These are phyloP conservation scores for Xiphias gladius DNA, from an alignment of 2,113 vertebrate genomes.

Conservation along the genomic window DNA sequence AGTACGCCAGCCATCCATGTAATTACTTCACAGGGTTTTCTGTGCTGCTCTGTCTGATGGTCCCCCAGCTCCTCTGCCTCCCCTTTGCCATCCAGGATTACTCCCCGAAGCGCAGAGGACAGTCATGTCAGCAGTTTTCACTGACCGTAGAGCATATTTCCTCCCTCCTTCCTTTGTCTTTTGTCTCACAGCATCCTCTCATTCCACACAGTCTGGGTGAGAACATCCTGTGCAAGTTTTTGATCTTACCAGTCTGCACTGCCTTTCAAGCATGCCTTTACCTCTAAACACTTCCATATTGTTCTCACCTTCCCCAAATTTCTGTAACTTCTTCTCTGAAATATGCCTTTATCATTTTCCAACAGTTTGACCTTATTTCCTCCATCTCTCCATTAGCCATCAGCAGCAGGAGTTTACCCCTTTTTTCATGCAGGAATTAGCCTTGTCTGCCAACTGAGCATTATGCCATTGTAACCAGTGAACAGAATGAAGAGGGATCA, in stretches of 20 bases:
- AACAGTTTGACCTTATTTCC: conserved; percentile 14
- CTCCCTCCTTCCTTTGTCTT: conserved; percentile 26
- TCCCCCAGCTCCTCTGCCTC: conserved; percentile 38
- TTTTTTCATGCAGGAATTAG: conserved; percentile 35
- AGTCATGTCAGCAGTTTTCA: conserved; percentile 63
- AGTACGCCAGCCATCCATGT: conserved; percentile 77
- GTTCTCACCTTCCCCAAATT: conserved; percentile 5
- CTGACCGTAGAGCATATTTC: conserved; percentile 38
- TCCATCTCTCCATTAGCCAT: conserved; percentile 39
- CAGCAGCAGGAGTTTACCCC: conserved; percentile 28
- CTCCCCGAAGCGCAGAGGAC: conserved; percentile 39
- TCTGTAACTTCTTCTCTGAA: not conserved
- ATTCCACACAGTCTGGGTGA: conserved; percentile 3
- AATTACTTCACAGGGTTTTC: conserved; percentile 75
- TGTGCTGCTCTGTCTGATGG: conserved; percentile 52
- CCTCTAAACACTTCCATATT: not conserved
- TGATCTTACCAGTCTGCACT: conserved; percentile 8
- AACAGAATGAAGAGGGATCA: conserved; percentile 43
- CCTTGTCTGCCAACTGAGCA: conserved; percentile 40
- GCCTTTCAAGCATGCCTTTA: not conserved
- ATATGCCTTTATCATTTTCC: not conserved
- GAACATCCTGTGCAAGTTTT: conserved; percentile 19
- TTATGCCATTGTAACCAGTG: conserved; percentile 39
- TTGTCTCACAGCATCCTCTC: conserved; percentile 33
- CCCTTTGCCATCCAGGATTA: conserved; percentile 48